Percentiles rank a stretch among this genome's conserved stretches.
Conservation (phyloP, 2,797 vertebrate genomes). For the Sebastes melanostomus region DNA sequence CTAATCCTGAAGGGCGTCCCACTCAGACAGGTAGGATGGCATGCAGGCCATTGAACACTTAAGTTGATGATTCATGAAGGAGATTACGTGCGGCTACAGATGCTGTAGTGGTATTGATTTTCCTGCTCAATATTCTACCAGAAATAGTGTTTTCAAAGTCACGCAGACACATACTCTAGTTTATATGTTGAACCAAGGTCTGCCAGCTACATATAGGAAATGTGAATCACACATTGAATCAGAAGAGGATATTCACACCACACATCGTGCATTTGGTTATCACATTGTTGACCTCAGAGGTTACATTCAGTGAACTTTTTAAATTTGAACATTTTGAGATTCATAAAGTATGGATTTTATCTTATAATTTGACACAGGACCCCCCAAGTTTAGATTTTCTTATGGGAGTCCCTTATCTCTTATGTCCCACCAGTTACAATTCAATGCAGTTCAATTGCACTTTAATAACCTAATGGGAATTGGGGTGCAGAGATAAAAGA, state of each 20-base stretch:
- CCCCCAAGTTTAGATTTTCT: slow-evolving; percentile 37
- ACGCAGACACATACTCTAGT: neutral
- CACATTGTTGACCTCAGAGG: neutral
- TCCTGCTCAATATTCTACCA: slow-evolving; percentile 18
- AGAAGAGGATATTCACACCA: neutral
- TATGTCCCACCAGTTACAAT: slow-evolving; percentile 39
- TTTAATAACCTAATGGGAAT: slow-evolving; percentile 48
- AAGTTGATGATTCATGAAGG: slow-evolving; percentile 34
- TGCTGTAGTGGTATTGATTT: slow-evolving; percentile 47
- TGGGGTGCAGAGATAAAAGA: slow-evolving; percentile 51
- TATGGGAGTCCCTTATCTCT: slow-evolving; percentile 18
- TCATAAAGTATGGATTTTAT: slow-evolving; percentile 16
- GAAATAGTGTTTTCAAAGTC: slow-evolving; percentile 40
- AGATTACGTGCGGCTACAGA: slow-evolving; percentile 28
- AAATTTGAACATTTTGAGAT: slow-evolving; percentile 5
- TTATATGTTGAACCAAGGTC: neutral
- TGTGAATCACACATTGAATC: neutral
- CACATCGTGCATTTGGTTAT: neutral
- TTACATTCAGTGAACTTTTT: neutral
- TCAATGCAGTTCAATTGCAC: slow-evolving; percentile 45
- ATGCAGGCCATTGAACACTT: slow-evolving; percentile 34
- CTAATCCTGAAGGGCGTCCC: slow-evolving; percentile 6
- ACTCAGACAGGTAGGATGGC: slow-evolving; percentile 10
- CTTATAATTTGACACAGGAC: slow-evolving; percentile 12
- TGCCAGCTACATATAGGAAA: neutral